Percentiles rank a stretch among this genome's conserved stretches.
These are phyloP conservation scores for Chunga burmeisteri DNA, from an alignment of 2,113 vertebrate genomes.

Conservation along the genomic window DNA sequence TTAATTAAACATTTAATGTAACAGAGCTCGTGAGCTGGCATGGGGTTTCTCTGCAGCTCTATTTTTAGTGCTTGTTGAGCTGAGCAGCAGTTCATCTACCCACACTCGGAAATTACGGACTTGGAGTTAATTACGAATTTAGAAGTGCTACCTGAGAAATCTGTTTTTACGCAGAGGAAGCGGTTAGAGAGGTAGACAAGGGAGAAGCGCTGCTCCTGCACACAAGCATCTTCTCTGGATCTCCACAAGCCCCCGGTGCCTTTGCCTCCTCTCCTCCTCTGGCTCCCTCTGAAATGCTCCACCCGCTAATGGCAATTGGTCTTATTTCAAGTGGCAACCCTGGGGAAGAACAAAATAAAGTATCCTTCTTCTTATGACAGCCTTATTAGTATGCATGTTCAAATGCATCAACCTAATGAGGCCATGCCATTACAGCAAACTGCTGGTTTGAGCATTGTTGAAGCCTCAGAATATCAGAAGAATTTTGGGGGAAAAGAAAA, in stretches of 20 bases:
- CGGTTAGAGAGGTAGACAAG: background rate
- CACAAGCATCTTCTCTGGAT: background rate
- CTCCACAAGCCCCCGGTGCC: background rate
- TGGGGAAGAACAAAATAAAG: background rate
- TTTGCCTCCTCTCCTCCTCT: background rate
- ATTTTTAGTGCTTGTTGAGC: conserved; percentile 30
- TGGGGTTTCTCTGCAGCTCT: background rate
- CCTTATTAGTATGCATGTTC: conserved; percentile 27
- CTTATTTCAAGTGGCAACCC: background rate
- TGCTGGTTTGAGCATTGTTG: background rate
- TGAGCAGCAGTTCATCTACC: conserved; percentile 26
- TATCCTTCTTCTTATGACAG: conserved; percentile 1
- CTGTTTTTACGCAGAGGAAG: background rate
- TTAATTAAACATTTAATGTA: conserved; percentile 41
- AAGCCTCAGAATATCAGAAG: background rate
- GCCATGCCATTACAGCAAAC: background rate
- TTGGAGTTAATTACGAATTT: background rate
- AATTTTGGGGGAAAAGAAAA: background rate
- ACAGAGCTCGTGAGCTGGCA: background rate
- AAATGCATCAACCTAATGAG: conserved; percentile 59
- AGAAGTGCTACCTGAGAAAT: conserved; percentile 14
- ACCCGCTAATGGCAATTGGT: background rate
- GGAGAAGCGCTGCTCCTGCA: background rate
- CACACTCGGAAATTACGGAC: background rate
- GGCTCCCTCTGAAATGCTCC: background rate